Evolutionary conservation across 2,797 vertebrate species (phyloP), one percentile per base, ranked within the genome.

Genomic region (Carapus acus): DNA sequence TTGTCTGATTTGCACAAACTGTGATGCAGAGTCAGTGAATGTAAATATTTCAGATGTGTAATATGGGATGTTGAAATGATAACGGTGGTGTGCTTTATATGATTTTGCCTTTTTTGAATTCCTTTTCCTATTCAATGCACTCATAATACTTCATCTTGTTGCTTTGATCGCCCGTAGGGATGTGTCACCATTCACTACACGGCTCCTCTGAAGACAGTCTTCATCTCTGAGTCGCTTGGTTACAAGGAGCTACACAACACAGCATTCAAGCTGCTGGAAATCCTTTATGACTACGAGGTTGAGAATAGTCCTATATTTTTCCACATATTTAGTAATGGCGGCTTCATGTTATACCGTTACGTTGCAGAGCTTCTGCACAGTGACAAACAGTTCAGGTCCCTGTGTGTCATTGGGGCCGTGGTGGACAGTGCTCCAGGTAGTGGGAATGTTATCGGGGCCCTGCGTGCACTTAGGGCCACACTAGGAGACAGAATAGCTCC

Each of bases 301-400:
- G 93, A 94, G 62, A 89, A 88, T 80, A 92, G 91, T 49, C 95
- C 94, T 0, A 48, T 99, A 50, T 83, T 97, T 63, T 96, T 97
- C 65, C 96, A 99, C 0, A 75, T 95, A 2, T 99, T 98, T 78
- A 98, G 96, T 73, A 99, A 98, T 0, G 94, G 91, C 0, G 96
- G 96, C 15, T 90, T 86, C 85, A 96, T 98, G 94, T 81, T 98
- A 4, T 99, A 98, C 82, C 91, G 94, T 6, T 96, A 97, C 21
- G 62, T 97, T 11, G 49, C 91, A 0, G 93, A 96, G 78, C 84
- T 89, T 2, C 63, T 97, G 51, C 87, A 86, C 51, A 86, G 58
- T 2, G 87, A 92, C 13, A 58, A 54, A 50, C 87, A 88, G 7
- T 93, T 96, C 56, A 65, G 84, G 62, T 87, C 84, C 2, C 74